Evolutionary conservation across 2,797 vertebrate species (phyloP), one percentile per base, ranked within the genome.

Genomic region (Glyptemys insculpta): DNA sequence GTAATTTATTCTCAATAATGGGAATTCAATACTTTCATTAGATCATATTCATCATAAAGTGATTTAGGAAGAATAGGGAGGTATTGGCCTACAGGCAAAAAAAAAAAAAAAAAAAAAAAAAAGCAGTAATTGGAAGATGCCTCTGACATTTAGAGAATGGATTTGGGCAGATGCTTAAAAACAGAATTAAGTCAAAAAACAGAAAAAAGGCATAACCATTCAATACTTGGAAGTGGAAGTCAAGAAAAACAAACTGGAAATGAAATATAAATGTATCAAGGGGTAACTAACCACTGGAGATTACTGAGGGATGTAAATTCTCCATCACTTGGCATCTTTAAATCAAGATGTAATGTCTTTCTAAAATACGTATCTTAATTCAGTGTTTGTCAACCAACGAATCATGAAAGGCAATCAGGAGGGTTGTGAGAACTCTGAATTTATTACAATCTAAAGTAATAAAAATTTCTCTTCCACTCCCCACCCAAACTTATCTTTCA

Each of bases 361-460:
- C 44, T 31, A 31, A 29, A 76, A 76, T 83, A 76, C 0, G 3
- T n/a, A 91, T 1, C 0, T 81, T 91, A 86, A 68, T 92, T 85
- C 50, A 0, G 2, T 78, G 50, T 72, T 91, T 91, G 78, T 90
- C 54, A 80, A 56, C 86, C 83, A 76, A 34, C 62, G 41, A 76
- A 79, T 93, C 56, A 81, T 91, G 91, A 87, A 91, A 87, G 72
- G 80, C 88, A 94, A 91, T 94, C 72, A 76, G n/a, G 41, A 21
- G 56, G 76, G 78, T 86, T 93, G 25, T 8, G 57, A 97, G 90
- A 89, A 0, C 3, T 91, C 56, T 90, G 94, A 87, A 96, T 93
- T 85, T 90, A 97, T 79, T 87, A 49, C 23, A 6, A 23, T 72
- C n/a, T 72, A 72, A 72, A 41, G 19, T 10, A 72, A n/a, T 68